Evolutionary conservation across 2,888 invertebrate genomes (phyloP).

Genomic region (Amblyjoppa proteus): DNA sequence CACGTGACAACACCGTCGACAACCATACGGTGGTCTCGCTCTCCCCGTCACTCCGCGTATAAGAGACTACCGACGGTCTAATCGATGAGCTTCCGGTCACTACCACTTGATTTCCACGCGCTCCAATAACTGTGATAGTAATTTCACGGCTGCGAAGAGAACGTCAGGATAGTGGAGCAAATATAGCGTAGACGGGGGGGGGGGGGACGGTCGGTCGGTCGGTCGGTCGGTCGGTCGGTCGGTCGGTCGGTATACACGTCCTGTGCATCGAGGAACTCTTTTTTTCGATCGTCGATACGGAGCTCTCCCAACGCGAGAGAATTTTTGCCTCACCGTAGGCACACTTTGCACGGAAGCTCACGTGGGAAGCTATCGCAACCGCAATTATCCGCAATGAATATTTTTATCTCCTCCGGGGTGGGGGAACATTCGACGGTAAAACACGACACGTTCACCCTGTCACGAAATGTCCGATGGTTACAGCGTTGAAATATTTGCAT

Average conservation of each 20-base stretch:
- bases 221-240: too few species aligned
- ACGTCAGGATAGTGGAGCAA: conserved; percentile 30
- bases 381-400: not conserved
- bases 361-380: conserved; percentile 12
- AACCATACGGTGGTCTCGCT: conserved; percentile 27
- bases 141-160: conserved; percentile 65
- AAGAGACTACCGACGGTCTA: conserved; percentile 55
- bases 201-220: too few species aligned
- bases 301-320: not conserved
- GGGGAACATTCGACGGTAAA: not conserved
- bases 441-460: not conserved
- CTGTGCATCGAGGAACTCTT: not conserved
- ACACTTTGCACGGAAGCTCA: conserved; percentile 23
- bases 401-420: conserved; percentile 4
- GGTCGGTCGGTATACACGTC: not conserved
- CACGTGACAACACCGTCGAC: conserved; percentile 68
- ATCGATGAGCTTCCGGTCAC: conserved; percentile 70
- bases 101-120: conserved; percentile 70
- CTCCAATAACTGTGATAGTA: conserved; percentile 67
- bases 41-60: conserved; percentile 24
- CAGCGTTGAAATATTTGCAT: conserved; percentile 9
- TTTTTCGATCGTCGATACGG: not conserved
- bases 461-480: not conserved
- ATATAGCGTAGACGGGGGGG: not conserved
- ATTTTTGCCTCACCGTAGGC: not conserved